These are phyloP conservation scores for Hylaeus volcanicus DNA, from an alignment of 1,140 invertebrate species.

Conservation along the genomic window DNA sequence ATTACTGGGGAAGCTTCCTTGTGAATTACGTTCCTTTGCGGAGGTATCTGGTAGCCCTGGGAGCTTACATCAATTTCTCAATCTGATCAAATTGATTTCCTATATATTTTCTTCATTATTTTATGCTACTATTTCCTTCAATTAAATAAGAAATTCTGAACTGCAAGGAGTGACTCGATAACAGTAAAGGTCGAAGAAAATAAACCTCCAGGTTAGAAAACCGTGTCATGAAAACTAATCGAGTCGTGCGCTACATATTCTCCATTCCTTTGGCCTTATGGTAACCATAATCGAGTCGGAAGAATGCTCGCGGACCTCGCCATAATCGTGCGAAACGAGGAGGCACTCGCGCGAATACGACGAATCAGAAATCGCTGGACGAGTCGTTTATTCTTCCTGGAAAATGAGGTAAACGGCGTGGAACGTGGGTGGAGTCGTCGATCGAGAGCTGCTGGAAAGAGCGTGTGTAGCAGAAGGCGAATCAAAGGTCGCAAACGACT, in stretches of 20 bases:
- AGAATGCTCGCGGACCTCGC: background rate
- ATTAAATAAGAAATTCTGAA: too few relatives aligned
- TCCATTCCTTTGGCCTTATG: background rate
- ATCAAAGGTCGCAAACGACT: slow-evolving; percentile 61
- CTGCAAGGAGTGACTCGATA: too few relatives aligned
- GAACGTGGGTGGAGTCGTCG: slow-evolving; percentile 19
- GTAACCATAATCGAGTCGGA: background rate
- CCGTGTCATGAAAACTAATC: too few relatives aligned
- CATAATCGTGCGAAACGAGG: background rate
- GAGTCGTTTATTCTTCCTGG: slow-evolving; percentile 47
- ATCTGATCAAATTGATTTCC: too few relatives aligned
- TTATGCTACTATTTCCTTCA: too few relatives aligned
- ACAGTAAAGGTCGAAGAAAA: too few relatives aligned
- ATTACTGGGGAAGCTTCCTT: too few relatives aligned
- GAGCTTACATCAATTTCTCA: too few relatives aligned
- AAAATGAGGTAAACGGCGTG: slow-evolving; percentile 57
- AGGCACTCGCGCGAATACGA: background rate
- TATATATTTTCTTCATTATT: too few relatives aligned
- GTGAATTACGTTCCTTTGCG: too few relatives aligned
- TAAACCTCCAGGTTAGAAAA: too few relatives aligned
- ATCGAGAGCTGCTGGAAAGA: background rate
- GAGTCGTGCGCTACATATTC: background rate
- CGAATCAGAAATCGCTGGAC: slow-evolving; percentile 36
- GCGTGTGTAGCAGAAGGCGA: slow-evolving; percentile 9
- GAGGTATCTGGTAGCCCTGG: too few relatives aligned